Base-by-base conservation (phyloP, 2,797 vertebrate genomes). In the Telmatherina bonti region DNA sequence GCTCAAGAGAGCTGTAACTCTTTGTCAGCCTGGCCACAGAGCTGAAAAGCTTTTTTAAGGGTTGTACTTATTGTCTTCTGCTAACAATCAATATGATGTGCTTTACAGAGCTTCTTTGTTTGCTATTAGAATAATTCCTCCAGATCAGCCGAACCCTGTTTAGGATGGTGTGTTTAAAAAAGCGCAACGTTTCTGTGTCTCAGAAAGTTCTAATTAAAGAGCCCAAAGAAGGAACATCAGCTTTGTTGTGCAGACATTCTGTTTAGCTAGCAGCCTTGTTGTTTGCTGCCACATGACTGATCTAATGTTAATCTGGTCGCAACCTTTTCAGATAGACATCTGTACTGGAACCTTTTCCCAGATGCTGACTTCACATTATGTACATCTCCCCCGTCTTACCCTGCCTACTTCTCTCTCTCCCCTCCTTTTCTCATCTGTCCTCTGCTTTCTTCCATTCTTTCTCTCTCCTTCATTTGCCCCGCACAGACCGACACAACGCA, bases 321-420 rank as follows among this genome's bases (percentile, higher is more conserved):
- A 36, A 11, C 35, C 35, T 36, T 36, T 36, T 36, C 31, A 33
- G 31, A 33, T 33, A 33, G 31, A 33, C 8, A 9, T 33, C 35
- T 36, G 13, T 11, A 12, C 13, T 36, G 4, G 13, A 36, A 8
- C 35, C n/a, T n/a, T n/a, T n/a, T n/a, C n/a, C n/a, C n/a, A n/a
- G n/a, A n/a, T n/a, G n/a, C n/a, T n/a, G n/a, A n/a, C n/a, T n/a
- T 36, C 79, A 72, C 82, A 87, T 83, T 84, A n/a, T n/a, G n/a
- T n/a, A n/a, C n/a, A 33, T 33, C 31, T 86, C 84, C 87, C 78
- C 81, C 82, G 85, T 51, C 10, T 84, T 86, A 79, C 86, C 85
- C 74, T 66, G 12, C 65, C 58, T 36, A 69, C 79, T 78, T 68
- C 73, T 24, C 47, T 33, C 10, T 68, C 38, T 16, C 30, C 68